These are phyloP conservation scores for Trogon surrucura DNA, from an alignment of 2,113 vertebrate species.

Conservation along the genomic window DNA sequence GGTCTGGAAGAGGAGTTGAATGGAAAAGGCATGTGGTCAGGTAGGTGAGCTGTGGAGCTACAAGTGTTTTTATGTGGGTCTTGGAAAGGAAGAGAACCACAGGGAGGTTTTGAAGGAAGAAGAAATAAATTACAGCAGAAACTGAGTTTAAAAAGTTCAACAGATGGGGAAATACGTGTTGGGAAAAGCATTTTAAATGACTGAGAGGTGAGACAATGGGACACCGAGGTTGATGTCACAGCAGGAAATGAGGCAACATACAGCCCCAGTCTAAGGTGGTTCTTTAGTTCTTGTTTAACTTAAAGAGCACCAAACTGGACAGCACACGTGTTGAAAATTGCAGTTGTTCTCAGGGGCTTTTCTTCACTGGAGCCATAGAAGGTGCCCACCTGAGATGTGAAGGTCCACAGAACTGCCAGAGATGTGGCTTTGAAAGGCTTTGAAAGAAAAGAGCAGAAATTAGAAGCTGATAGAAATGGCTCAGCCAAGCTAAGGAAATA, in stretches of 20 bases:
- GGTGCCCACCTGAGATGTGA: background rate
- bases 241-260: background rate
- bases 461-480: background rate
- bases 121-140: background rate
- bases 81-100: background rate
- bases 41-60: background rate
- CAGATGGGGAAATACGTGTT: background rate
- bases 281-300: background rate
- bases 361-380: background rate
- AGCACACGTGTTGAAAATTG: background rate
- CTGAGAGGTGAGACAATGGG: background rate
- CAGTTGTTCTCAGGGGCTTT: background rate
- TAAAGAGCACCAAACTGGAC: background rate
- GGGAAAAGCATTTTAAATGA: background rate
- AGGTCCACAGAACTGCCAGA: background rate
- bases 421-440: background rate
- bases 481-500: background rate
- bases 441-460: background rate
- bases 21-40: background rate
- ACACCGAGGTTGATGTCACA: accelerated
- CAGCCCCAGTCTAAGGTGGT: background rate
- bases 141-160: background rate
- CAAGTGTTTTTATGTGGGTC: background rate
- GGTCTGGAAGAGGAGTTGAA: background rate
- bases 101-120: background rate